Percentiles rank a stretch among this genome's conserved stretches.
Conservation (phyloP, 2,888 invertebrate species). For the Cosmia trapezina region DNA sequence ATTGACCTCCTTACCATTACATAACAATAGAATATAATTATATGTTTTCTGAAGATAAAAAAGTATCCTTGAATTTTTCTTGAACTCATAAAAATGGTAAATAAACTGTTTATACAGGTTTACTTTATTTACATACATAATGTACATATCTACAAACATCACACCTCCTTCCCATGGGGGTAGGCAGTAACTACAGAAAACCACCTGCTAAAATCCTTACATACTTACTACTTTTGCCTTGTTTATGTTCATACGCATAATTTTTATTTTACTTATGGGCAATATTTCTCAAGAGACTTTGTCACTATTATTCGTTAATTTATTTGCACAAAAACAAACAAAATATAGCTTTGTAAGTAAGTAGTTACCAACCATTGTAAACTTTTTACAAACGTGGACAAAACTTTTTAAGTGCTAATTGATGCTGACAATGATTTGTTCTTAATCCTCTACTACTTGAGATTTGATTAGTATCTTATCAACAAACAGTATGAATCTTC, state of each 20-base stretch:
- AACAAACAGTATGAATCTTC: background rate
- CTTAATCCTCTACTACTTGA: background rate
- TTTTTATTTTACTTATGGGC: background rate
- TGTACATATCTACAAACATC: too few species aligned
- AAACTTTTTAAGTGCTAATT: background rate
- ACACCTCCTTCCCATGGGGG: too few species aligned
- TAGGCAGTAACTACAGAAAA: too few species aligned
- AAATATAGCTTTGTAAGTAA: background rate
- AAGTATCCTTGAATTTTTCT: background rate
- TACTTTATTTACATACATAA: too few species aligned
- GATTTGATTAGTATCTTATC: background rate
- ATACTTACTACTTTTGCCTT: too few species aligned
- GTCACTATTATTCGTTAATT: background rate
- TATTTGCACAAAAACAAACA: background rate
- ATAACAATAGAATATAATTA: constrained; percentile 11
- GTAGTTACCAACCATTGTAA: too few species aligned
- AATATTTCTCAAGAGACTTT: background rate
- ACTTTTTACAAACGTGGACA: background rate
- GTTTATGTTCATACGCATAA: too few species aligned
- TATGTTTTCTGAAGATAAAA: background rate
- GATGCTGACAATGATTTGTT: constrained; percentile 18
- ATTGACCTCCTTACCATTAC: constrained; percentile 1
- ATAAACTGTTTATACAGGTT: background rate
- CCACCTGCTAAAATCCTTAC: too few species aligned
- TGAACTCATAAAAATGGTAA: background rate